Base-by-base conservation (phyloP, 30 jellyfish, hydroid and myxozoan genomes). In the Calvadosia cruxmelitensis region DNA sequence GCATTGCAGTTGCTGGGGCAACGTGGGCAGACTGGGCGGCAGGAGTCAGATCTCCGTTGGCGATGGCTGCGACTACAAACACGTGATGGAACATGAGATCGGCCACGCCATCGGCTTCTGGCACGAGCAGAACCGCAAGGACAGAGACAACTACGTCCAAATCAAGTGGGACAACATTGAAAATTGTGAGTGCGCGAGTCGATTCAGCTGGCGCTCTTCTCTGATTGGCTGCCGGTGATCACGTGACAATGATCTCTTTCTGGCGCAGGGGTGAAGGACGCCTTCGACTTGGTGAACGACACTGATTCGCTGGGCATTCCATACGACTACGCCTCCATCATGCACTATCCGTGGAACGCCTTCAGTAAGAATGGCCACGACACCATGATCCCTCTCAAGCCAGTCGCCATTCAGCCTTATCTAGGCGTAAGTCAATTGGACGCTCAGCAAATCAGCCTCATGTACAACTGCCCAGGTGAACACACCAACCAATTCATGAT, bases 281-380 rank as follows among this genome's bases (percentile, higher is more conserved):
- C 87, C 1, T 76, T 66, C 74, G 34, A 33, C 32, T 61, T 66
- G 33, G 74, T 76, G 23, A 71, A 76, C 29, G 87, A 76, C 53
- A 66, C 87, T 5, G 50, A 64, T 52, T 86, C 96, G 0, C 77
- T 79, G 31, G 96, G 94, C 28, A 80, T 57, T 12, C 84, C 84
- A 2, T 86, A 86, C 65, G 96, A 86, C 61, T 79, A 78, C 67
- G 92, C 81, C 3, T 78, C 94, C 10, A 86, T 86, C 65, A 86
- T 86, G 96, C 96, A 86, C 73, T 86, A 86, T 49, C 92, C 94
- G 16, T 86, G 96, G 96, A 73, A 70, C 50, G 96, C 96, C 52
- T 86, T 86, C 86, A 33, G 90, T 0, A 76, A 65, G 27, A 76
- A 51, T 12, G 87, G 87, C 35, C 67, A 16, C 31, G 73, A 71